Evolutionary conservation across 2,113 vertebrate species (phyloP).

Genomic region (Herpailurus yagouaroundi): DNA sequence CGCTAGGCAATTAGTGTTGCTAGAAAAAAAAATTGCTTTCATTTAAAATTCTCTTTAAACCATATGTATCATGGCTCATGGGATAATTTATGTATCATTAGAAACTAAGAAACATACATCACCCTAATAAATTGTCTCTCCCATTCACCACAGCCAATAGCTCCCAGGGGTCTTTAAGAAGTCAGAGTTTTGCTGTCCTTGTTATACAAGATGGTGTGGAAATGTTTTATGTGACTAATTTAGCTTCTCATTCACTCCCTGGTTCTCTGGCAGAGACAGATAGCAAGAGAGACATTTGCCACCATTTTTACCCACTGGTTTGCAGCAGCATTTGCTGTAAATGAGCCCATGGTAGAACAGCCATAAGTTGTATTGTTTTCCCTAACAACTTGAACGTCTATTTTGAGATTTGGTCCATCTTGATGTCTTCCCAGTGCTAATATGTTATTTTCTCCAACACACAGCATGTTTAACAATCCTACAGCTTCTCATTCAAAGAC

Average conservation of each 20-base stretch:
- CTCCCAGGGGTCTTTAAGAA: constrained; percentile 70
- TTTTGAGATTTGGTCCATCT: constrained; percentile 16
- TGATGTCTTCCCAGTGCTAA: neutral
- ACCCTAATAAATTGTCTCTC: constrained; percentile 74
- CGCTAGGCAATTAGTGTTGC: constrained; percentile 74
- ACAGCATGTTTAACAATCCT: neutral
- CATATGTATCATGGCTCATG: constrained; percentile 74
- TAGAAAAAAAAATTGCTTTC: constrained; percentile 59
- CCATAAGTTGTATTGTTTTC: neutral
- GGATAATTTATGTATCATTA: constrained; percentile 79
- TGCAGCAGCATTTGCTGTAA: constrained; percentile 10
- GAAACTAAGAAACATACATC: constrained; percentile 71
- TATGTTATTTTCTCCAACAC: neutral
- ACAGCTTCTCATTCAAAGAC: neutral
- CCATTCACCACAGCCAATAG: constrained; percentile 30
- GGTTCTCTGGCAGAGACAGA: constrained; percentile 22
- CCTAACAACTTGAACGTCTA: neutral
- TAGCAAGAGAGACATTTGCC: neutral
- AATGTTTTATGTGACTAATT: neutral
- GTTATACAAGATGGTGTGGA: constrained; percentile 32
- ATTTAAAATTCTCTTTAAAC: constrained; percentile 77
- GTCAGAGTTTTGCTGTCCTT: constrained; percentile 62
- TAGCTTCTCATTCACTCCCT: neutral
- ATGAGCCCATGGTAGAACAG: neutral
- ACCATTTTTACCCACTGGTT: neutral